Base-by-base conservation (phyloP, 1,140 invertebrate genomes). In the Heliconius nattereri region DNA sequence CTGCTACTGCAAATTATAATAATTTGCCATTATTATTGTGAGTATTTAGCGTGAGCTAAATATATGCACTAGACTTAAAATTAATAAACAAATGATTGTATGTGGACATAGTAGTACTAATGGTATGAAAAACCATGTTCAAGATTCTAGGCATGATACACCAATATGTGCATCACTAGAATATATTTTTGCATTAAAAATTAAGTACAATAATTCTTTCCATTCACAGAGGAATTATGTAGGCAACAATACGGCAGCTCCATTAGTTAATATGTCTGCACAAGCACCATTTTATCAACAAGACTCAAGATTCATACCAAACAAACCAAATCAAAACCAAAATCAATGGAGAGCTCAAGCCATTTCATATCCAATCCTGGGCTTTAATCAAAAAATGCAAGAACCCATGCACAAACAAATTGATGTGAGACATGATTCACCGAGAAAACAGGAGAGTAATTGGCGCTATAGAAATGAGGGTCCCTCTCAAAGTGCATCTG, bases 231-330 rank as follows among this genome's bases (percentile, higher is more conserved):
- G 60, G 60, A 66, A 29, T 66, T 29, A 66, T 66, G 60, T 66
- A 66, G 60, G 60, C 60, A 66, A 66, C 60, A 66, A 66, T 29
- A 26, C 60, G 5, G 5, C 60, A 29, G 23, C 60, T 26, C 23
- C 60, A 29, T 66, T 66, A 66, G 60, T 11, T 26, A 66, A 13
- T 29, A 13, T n/a, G 23, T 11, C 60, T 66, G 60, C 20, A 37
- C 78, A 75, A 45, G 20, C 70, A 32, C 49, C 71, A 5, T 79
- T 32, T 52, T 79, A 75, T 75, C 78, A 76, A 72, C 71, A 78
- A 57, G n/a, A 40, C 8, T 13, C 52, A 8, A 29, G 19, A 32
- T 72, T 9, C 19, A 13, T 16, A 78, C 54, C 16, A 60, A 66
- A 66, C 32, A 29, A 72, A 45, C 35, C 52, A 45, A 20, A 16